A percentile compares a stretch with the other conserved stretches of the same genome.
Evolutionary conservation across 2,888 invertebrate species (phyloP).

Genomic region (Lepidonotus clava): DNA sequence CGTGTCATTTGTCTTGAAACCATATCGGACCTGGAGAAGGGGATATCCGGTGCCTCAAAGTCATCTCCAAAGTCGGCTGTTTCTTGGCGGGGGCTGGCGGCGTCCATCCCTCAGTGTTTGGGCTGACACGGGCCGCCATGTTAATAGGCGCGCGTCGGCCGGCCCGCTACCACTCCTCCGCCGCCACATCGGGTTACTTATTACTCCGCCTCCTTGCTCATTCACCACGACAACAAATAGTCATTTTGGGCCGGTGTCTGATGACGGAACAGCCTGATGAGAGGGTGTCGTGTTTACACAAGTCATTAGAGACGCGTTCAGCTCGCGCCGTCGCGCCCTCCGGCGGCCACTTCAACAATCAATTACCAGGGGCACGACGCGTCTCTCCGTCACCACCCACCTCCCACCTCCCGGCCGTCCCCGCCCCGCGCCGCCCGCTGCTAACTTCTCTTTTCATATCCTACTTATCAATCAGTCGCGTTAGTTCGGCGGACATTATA

Average conservation of each 20-base stretch:
- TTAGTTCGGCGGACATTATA: too few relatives aligned
- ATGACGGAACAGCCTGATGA: conserved; percentile 11
- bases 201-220: conserved; percentile 3
- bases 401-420: neutral
- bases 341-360: conserved; percentile 39
- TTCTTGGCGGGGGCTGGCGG: neutral
- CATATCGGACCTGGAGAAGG: too few relatives aligned
- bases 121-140: neutral
- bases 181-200: conserved; percentile 25
- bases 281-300: conserved; percentile 45
- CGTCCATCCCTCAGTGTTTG: conserved; percentile 22
- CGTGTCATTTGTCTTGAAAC: neutral
- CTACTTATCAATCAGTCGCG: neutral
- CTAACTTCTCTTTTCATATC: neutral
- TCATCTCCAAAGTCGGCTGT: conserved; percentile 14
- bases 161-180: neutral
- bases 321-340: neutral
- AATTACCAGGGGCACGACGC: neutral
- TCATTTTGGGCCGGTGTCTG: conserved; percentile 40
- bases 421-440: neutral
- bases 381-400: neutral
- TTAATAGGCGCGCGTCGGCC: neutral
- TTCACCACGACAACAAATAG: conserved; percentile 31
- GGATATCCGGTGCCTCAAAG: neutral
- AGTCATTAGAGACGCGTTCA: neutral